Evolutionary conservation across 2,797 vertebrate genomes (phyloP), one percentile per base, ranked within the genome.

Genomic region (Erethizon dorsatum): DNA sequence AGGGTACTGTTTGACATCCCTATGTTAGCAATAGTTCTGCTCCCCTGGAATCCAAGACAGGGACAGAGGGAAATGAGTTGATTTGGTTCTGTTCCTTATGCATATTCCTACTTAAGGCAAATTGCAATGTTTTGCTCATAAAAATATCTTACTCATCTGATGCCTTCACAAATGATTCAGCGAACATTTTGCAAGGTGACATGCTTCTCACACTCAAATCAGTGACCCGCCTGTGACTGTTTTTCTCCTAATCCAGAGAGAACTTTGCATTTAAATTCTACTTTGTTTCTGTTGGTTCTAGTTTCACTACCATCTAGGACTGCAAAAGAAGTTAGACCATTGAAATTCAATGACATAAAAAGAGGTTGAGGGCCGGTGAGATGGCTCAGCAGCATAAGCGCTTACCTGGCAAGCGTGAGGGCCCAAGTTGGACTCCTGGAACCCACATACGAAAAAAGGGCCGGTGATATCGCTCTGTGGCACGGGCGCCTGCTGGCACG

Each of bases 101-200:
- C 71, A n/a, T 26, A 57, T 56, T 65, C 56, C 50, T 13, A n/a
- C 85, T 71, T 50, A 50, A 5, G 31, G 73, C 31, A 94, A 50
- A 80, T 56, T 79, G 56, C 20, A 73, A 4, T 80, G 47, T 92
- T 85, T 65, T 79, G 15, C 61, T 94, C 71, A 71, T 71, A 84
- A 91, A 65, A 84, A 83, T 54, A 71, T 78, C 73, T 93, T 90
- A 61, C 61, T 90, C 57, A 63, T 78, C 88, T 65, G 41, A 41
- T 57, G 26, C 41, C 26, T 88, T 65, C 8, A 52, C 69, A 80
- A 80, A 84, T 59, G 61, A 80, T 14, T 11, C 41, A 15, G 41
- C 52, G 71, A 63, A 65, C 20, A 65, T 78, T 80, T 57, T 88
- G 61, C 77, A 91, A 57, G 33, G 31, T 87, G 28, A 80, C 52